phyloP scores from a whole-genome alignment of 2,113 vertebrate species.

The Maylandia zebra region DNA sequence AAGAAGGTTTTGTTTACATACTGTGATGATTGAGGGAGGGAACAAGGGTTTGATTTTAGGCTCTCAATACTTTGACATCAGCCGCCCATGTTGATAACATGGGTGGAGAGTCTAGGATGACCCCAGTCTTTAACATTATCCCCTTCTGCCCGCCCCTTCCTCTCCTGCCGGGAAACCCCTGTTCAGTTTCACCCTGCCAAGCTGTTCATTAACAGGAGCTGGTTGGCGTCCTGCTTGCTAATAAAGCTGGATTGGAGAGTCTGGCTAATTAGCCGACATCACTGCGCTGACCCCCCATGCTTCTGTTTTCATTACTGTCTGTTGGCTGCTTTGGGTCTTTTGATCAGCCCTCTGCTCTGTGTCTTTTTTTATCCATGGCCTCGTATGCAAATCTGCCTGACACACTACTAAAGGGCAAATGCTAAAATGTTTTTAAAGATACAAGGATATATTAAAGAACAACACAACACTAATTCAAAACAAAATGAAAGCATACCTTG shows the following conservation, averaged over 20 bases:
- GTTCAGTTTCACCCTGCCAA: not conserved
- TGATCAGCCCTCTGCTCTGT: constrained; percentile 3
- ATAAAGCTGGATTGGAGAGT: constrained; percentile 34
- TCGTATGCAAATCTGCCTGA: not conserved
- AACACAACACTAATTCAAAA: not conserved
- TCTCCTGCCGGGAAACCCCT: not conserved
- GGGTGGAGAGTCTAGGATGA: not conserved
- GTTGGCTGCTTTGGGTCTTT: constrained; percentile 1
- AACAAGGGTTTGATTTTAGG: not conserved
- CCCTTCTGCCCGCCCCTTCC: not conserved
- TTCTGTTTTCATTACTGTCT: constrained; percentile 31
- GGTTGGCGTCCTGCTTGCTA: constrained; percentile 21
- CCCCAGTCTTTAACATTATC: not conserved
- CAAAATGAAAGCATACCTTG: not conserved
- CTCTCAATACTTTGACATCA: not conserved
- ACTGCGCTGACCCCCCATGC: not conserved
- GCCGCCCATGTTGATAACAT: not conserved
- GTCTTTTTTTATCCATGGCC: constrained; percentile 4
- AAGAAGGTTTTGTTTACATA: not conserved
- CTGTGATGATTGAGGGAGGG: not conserved
- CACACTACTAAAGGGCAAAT: not conserved
- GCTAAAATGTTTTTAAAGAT: not conserved
- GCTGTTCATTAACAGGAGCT: constrained; percentile 28
- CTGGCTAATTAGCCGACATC: constrained; percentile 45
- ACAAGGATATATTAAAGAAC: not conserved